Evolutionary conservation across 1,140 invertebrate genomes (phyloP).

Genomic region (Ceratosolen solmsi): DNA sequence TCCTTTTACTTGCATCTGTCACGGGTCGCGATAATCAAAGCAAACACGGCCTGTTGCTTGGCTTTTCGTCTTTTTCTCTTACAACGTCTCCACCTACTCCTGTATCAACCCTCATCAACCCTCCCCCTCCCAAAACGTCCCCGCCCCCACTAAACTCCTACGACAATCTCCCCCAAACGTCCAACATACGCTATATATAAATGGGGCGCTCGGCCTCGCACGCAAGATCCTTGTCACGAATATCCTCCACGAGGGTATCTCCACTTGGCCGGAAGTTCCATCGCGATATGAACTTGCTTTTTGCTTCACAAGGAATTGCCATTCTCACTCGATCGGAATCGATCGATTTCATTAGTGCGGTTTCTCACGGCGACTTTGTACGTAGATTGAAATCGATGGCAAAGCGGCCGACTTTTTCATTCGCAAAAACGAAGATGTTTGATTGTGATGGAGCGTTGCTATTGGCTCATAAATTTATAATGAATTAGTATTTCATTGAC

Average conservation of each 20-base stretch:
- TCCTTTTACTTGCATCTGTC: neutral
- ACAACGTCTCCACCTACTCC: neutral
- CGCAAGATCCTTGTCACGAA: constrained; percentile 5
- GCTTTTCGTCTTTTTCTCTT: neutral
- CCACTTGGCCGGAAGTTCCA: neutral
- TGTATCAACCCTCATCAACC: no score
- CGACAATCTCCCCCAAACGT: no score
- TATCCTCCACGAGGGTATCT: neutral
- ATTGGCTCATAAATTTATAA: no score
- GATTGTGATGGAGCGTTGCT: no score
- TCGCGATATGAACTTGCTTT: neutral
- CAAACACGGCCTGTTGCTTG: constrained; percentile 33
- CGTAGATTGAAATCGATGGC: neutral
- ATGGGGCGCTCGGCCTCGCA: neutral
- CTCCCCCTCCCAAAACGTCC: no score
- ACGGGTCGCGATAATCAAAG: constrained; percentile 31
- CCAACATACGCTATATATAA: neutral
- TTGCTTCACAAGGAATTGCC: neutral
- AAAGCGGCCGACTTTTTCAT: neutral
- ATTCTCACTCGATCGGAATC: neutral
- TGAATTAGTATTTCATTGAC: no score
- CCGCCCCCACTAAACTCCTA: no score
- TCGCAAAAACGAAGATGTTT: no score
- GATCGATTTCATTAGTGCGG: neutral
- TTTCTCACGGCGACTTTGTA: neutral